Evolutionary conservation across 2,113 vertebrate species (phyloP).

Genomic region (Brevimyrus niger): DNA sequence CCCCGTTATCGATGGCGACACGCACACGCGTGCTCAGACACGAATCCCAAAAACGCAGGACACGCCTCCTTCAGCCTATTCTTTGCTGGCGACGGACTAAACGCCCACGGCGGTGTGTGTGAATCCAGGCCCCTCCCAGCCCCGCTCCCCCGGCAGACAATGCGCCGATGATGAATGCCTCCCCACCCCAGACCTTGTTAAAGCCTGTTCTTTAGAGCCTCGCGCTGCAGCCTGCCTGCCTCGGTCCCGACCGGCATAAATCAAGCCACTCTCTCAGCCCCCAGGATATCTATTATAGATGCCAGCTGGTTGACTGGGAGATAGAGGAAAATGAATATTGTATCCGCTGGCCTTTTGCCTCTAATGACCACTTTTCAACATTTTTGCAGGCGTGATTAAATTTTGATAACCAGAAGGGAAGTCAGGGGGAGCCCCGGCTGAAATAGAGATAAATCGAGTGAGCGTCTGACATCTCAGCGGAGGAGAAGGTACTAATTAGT

Average conservation of each 20-base stretch:
- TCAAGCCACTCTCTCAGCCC: conserved; percentile 81
- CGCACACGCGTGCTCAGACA: conserved; percentile 5
- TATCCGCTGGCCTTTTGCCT: conserved; percentile 86
- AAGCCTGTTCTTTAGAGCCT: conserved; percentile 79
- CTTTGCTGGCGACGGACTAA: conserved; percentile 63
- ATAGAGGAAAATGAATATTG: conserved; percentile 90
- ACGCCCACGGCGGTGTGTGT: conserved; percentile 73
- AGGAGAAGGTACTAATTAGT: conserved; percentile 84
- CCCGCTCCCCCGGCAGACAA: conserved; percentile 59
- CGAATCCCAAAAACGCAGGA: not conserved
- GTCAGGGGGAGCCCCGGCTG: conserved; percentile 74
- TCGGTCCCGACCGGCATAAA: conserved; percentile 78
- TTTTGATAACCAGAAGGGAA: conserved; percentile 82
- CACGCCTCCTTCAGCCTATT: conserved; percentile 62
- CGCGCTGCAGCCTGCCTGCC: conserved; percentile 62
- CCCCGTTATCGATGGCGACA: conserved; percentile 14
- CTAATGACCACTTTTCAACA: conserved; percentile 89
- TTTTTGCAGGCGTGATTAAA: conserved; percentile 91
- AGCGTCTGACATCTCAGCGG: conserved; percentile 79
- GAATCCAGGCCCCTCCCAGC: conserved; percentile 69
- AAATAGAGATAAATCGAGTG: conserved; percentile 88
- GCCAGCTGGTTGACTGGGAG: conserved; percentile 83
- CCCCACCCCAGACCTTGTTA: conserved; percentile 84
- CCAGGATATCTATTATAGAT: conserved; percentile 87
- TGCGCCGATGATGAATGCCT: conserved; percentile 79